Base-by-base conservation (phyloP, 92 coral and sea anemone genomes). In the Meandrina meandrites region DNA sequence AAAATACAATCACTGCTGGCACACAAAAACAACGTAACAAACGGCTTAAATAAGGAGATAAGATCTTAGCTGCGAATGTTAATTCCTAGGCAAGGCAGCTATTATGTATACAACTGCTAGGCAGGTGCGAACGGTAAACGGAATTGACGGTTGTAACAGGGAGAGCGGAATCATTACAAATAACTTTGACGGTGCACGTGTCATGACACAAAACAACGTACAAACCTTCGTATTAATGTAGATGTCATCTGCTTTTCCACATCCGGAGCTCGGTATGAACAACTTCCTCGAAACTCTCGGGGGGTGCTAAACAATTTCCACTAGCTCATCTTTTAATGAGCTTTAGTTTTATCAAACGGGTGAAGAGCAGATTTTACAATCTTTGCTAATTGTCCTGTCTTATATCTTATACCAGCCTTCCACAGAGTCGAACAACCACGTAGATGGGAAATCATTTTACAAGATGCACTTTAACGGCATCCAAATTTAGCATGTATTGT, bases 31-130 rank as follows among this genome's bases (percentile, higher is more conserved):
- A 56, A 2, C 15, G 71, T 22, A 32, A 73, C 57, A 74, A 54
- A 72, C 80, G 79, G 87, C 87, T 24, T 53, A 82, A n/a, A n/a
- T n/a, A n/a, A 68, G 67, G 22, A 51, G 87, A 84, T 74, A 74
- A 84, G 54, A 84, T 84, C 80, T 84, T 21, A 36, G 87, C 72
- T 32, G 22, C 19, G 40, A 56, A 37, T 53, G 21, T 47, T 15
- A 31, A 34, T 34, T 34, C 51, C 30, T 28, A 27, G 54, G 30
- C 68, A 24, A 22, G 50, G 58, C 24, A 53, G 69, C 71, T 73
- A 84, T 84, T 74, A 27, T 57, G 24, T 15, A 8, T 28, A 66
- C 86, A 32, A 32, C 66, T 7, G 53, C 9, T 18, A 15, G 11
- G 36, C 87, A 84, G 87, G 87, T 84, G 87, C 31, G 87, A 73